Evolutionary conservation across 2,797 vertebrate species (phyloP), one percentile per base, ranked within the genome.

Genomic region (Pyrrhura leucotis): DNA sequence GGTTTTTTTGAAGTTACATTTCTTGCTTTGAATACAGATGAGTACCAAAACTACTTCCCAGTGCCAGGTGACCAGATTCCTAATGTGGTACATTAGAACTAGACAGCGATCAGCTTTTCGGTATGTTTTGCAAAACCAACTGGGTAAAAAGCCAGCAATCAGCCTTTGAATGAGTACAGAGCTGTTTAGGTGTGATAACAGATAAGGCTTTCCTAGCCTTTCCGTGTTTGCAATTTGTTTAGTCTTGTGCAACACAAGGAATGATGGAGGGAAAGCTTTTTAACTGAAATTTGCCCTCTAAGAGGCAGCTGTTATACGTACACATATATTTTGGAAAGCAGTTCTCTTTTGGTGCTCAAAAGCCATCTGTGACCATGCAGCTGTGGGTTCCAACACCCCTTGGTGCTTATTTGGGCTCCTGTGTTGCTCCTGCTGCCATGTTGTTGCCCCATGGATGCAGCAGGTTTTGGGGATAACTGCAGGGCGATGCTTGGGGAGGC

Each of bases 91-190:
- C 37, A 2, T 45, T 6, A 53, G 71, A 39, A 66, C 80, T 28
- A 50, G 29, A 5, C 7, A n/a, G 28, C 40, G 12, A 12, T 29
- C 2, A 1, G 51, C 23, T 73, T 33, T 59, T 10, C 0, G 1
- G 25, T 7, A 22, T 2, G 4, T 65, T 61, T 69, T 50, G 50
- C n/a, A 35, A 58, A 88, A 50, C 1, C 14, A 6, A 26, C 56
- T 3, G 35, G 56, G 67, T 53, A 25, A 18, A 47, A 74, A 69
- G 75, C 7, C 39, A 22, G 59, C 3, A 2, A 21, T 16, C 44
- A 7, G 66, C 37, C 40, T 78, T 47, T 58, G 87, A 65, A 22
- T 2, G 66, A 19, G 53, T 1, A 39, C 61, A 23, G 63, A 56
- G 84, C 63, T 59, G 44, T 17, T 18, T 20, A 5, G 62, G 74